Evolutionary conservation across 2,888 invertebrate genomes (phyloP), one percentile per base, ranked within the genome.

Genomic region (Drosophila nigricruria): DNA sequence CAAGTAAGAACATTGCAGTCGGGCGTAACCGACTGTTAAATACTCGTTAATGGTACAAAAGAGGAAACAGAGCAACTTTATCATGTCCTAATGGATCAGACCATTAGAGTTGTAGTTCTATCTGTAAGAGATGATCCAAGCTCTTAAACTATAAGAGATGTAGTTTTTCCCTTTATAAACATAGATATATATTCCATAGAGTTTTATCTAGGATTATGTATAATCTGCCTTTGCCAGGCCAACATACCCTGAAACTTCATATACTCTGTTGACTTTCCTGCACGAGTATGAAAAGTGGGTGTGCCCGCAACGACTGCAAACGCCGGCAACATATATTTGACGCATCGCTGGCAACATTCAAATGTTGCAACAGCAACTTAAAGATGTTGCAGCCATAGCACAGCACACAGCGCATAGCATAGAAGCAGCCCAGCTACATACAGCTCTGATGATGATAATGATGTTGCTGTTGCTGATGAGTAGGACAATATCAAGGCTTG

Each of bases 271-370:
- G 0, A 18, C 27, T 27, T 18, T n/a, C 27, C 0, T 18, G 47
- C 30, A 6, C 5, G 12, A 18, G 47, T 27, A 30, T 38, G n/a
- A 59, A 68, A 77, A 70, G 71, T 76, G 71, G 89, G 89, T 77
- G 90, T 79, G 82, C 72, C 83, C 25, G 5, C 16, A 53, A 42
- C 52, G 16, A 66, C 52, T 59, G 67, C 61, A 81, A 74, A 75
- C 67, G 73, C 79, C 62, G 65, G 82, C 90, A 85, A 84, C 67
- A 73, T 62, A 74, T 74, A 74, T 76, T 86, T 89, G 82, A 85
- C 78, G 82, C 82, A 85, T 81, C 72, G 68, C 70, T 69, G 69
- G 88, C 75, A 76, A 69, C 85, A 82, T 84, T 82, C 78, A 83
- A 88, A 88, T 83, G 70, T 59, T 75, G 82, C 79, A 71, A 71